Percentiles rank a stretch among this genome's conserved stretches.
Evolutionary conservation across 2,797 vertebrate genomes (phyloP).

Genomic region (Poecile montanus): DNA sequence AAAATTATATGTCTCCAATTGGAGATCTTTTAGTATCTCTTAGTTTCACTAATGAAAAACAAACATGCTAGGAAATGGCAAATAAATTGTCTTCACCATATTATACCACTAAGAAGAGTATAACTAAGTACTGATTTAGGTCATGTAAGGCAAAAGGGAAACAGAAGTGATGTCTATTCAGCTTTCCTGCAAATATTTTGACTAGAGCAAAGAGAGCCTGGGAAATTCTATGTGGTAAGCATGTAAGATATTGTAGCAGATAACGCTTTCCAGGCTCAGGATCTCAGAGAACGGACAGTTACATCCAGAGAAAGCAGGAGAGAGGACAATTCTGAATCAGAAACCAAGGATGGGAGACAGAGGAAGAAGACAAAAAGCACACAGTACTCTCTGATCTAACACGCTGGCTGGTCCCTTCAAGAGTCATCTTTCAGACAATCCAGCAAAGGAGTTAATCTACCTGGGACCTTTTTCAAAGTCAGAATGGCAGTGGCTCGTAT

Average conservation of each 20-base stretch:
- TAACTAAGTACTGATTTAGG: conserved; percentile 28
- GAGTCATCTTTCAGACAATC: not conserved
- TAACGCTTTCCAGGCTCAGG: not conserved
- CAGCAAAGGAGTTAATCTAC: not conserved
- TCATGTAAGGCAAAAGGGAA: conserved; percentile 31
- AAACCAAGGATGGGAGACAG: not conserved
- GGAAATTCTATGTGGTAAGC: not conserved
- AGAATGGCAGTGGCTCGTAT: not conserved
- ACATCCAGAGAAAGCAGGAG: not conserved
- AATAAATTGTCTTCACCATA: not conserved
- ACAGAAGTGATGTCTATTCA: not conserved
- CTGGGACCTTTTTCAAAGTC: not conserved
- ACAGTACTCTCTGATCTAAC: not conserved
- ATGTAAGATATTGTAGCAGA: not conserved
- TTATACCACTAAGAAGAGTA: not conserved
- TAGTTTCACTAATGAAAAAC: conserved; percentile 28
- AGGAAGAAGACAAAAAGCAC: not conserved
- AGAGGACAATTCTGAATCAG: not conserved
- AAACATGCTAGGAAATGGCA: conserved; percentile 17
- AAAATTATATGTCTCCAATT: conserved; percentile 17
- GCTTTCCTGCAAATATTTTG: conserved; percentile 28
- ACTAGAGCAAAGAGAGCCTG: not conserved
- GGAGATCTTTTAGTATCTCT: not conserved
- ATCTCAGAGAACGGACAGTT: not conserved
- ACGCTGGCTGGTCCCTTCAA: not conserved